Evolutionary conservation across 2,113 vertebrate species (phyloP).

Genomic region (Barnardius zonarius): DNA sequence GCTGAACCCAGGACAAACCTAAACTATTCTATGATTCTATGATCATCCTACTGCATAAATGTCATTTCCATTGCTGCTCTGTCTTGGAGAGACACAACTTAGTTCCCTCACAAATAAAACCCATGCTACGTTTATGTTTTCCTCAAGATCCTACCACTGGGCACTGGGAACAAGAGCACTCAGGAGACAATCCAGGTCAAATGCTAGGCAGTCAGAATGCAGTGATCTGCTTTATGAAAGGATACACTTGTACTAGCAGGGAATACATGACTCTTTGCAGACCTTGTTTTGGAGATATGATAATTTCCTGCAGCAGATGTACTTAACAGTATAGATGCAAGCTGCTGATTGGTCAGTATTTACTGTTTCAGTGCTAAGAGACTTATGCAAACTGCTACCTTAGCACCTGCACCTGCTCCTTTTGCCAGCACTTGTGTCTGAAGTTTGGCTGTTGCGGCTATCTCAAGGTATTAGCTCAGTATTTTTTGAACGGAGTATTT

Average conservation of each 20-base stretch:
- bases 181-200: not conserved
- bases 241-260: not conserved
- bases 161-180: not conserved
- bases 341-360: not conserved
- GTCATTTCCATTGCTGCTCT: not conserved
- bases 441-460: not conserved
- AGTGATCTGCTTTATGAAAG: not conserved
- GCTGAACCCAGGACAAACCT: not conserved
- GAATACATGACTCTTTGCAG: not conserved
- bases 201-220: accelerated
- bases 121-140: not conserved
- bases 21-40: not conserved
- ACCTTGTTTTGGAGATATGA: not conserved
- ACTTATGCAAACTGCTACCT: not conserved
- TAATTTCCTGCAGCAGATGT: not conserved
- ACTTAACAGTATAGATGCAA: not conserved
- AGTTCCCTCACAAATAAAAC: not conserved
- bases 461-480: not conserved
- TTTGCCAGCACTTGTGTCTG: not conserved
- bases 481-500: not conserved
- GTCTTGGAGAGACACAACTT: not conserved
- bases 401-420: not conserved
- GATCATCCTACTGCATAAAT: not conserved
- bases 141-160: not conserved
- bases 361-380: not conserved